phyloP scores from a whole-genome alignment of 2,113 vertebrate genomes.

The Psittacula cyanocephala region DNA sequence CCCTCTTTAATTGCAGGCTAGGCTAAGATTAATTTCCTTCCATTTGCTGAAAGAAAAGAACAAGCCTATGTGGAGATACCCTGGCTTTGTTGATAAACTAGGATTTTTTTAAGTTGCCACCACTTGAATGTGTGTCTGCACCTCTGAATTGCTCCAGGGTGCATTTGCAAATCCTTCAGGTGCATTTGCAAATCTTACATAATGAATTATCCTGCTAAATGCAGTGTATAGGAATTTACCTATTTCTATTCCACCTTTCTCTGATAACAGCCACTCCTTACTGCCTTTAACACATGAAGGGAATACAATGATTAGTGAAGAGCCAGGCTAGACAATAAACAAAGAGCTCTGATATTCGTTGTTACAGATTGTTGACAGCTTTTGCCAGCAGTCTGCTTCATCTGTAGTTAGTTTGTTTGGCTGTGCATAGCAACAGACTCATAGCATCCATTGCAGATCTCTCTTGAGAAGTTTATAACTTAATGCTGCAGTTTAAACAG shows the following conservation, averaged over 20 bases:
- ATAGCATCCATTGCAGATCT: not conserved
- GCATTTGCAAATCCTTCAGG: not conserved
- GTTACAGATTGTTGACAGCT: not conserved
- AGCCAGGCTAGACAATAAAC: not conserved
- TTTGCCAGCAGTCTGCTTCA: constrained; percentile 11
- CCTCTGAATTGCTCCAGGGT: not conserved
- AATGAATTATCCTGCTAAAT: not conserved
- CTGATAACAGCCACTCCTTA: not conserved
- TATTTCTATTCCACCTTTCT: not conserved
- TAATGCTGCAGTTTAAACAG: not conserved
- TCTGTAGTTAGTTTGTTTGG: not conserved
- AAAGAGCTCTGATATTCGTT: not conserved
- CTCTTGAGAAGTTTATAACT: not conserved
- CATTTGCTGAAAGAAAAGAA: not conserved
- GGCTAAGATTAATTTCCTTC: not conserved
- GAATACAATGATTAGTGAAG: not conserved
- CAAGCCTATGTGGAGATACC: not conserved
- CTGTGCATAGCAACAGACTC: not conserved
- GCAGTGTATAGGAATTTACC: not conserved
- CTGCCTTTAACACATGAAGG: not conserved
- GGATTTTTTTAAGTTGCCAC: not conserved
- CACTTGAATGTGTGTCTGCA: not conserved
- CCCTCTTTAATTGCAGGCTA: not conserved
- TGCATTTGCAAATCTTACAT: not conserved
- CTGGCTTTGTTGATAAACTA: not conserved